phyloP scores from a whole-genome alignment of 2,797 vertebrate species.

The Tamandua tetradactyla region DNA sequence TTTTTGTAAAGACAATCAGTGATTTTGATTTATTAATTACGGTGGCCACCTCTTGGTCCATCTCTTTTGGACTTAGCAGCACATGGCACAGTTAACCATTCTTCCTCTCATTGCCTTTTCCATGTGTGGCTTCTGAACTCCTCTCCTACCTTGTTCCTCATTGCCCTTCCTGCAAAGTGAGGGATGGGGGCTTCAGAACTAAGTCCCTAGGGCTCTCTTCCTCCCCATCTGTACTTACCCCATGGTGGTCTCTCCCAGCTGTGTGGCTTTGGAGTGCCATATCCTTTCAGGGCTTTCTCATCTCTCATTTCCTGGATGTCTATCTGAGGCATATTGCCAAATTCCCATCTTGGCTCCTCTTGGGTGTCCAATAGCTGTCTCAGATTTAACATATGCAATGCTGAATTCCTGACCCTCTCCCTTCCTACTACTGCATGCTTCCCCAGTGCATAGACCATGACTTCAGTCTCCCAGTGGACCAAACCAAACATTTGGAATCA shows the following conservation, averaged over 20 bases:
- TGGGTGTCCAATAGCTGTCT: background rate
- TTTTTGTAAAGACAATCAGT: too few relatives aligned
- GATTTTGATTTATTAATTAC: too few relatives aligned
- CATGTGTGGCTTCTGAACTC: background rate
- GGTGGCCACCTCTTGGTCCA: background rate
- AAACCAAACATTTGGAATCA: background rate
- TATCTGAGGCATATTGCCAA: background rate
- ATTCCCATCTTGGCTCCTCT: background rate
- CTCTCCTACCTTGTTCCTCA: background rate
- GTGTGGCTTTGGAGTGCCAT: background rate
- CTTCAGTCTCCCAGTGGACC: background rate
- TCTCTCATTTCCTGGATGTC: background rate
- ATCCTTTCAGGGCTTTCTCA: background rate
- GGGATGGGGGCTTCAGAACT: too few relatives aligned
- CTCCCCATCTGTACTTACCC: background rate
- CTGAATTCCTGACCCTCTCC: background rate
- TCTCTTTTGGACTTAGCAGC: background rate
- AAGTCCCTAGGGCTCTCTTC: too few relatives aligned
- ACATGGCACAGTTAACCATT: background rate
- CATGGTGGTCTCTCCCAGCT: background rate
- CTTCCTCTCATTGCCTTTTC: slow-evolving; percentile 6
- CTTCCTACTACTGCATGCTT: background rate
- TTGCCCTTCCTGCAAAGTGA: background rate
- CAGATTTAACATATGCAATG: background rate
- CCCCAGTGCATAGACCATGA: background rate